Conservation (phyloP, 2,797 vertebrate genomes). For the Oryzias sinensis region DNA sequence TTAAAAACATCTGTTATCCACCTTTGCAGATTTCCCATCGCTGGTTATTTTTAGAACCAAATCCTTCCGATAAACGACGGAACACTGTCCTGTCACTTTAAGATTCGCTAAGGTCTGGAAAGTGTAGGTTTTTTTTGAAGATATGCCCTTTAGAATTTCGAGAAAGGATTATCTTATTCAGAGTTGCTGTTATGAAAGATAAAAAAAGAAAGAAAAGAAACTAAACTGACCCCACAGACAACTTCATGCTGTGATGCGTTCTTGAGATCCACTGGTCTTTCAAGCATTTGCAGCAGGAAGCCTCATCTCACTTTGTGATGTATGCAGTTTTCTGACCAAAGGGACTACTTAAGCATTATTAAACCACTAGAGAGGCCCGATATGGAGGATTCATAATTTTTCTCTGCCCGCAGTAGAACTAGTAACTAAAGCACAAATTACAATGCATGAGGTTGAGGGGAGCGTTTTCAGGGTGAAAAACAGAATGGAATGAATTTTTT, state of each 20-base stretch:
- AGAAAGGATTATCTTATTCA: too few relatives aligned
- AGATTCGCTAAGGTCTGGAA: too few relatives aligned
- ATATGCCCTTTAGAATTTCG: too few relatives aligned
- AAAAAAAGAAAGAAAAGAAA: not conserved
- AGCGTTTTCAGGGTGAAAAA: conserved; percentile 10
- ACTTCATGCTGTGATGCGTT: conserved; percentile 6
- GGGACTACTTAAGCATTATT: conserved; percentile 54
- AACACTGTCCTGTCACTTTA: too few relatives aligned
- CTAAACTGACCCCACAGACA: not conserved
- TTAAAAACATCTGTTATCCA: too few relatives aligned
- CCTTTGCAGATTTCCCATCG: too few relatives aligned
- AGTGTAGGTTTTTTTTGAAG: too few relatives aligned
- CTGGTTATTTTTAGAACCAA: too few relatives aligned
- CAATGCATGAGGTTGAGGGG: conserved; percentile 9
- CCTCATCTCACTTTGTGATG: conserved; percentile 41
- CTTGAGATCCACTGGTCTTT: conserved; percentile 23
- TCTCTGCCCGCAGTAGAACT: conserved; percentile 18
- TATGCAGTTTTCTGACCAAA: conserved; percentile 48
- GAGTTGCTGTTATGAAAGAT: not conserved
- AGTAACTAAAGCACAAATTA: conserved; percentile 18
- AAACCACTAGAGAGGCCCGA: conserved; percentile 38
- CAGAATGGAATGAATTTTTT: conserved; percentile 27
- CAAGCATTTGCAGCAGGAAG: conserved; percentile 27
- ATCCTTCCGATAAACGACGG: too few relatives aligned
- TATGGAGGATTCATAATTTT: conserved; percentile 30